Conservation (phyloP, 1,140 invertebrate species). For the Drosophila sturtevanti region DNA sequence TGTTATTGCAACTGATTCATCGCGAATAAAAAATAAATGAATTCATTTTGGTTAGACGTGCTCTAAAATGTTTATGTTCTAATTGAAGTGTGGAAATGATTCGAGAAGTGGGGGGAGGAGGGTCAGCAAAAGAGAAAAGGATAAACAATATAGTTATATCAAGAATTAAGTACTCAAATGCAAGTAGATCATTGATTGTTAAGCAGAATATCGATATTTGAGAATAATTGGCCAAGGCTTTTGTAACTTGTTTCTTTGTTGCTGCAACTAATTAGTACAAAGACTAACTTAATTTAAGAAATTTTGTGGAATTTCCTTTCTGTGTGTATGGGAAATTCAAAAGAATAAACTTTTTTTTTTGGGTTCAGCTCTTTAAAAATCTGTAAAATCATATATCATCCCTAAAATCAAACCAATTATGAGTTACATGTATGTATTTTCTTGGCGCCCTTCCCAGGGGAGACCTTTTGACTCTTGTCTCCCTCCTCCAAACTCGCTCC, state of each 20-base stretch:
- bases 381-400: constrained; percentile 15
- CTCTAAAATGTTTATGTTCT: constrained; percentile 9
- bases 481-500: background rate
- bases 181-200: background rate
- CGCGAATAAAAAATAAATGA: constrained; percentile 2
- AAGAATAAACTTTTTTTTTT: too few species aligned
- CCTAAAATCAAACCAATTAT: constrained; percentile 19
- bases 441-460: constrained; percentile 2
- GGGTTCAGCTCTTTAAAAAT: background rate
- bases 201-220: background rate
- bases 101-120: background rate
- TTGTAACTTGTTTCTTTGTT: too few species aligned
- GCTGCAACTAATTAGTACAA: too few species aligned
- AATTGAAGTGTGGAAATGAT: constrained; percentile 4
- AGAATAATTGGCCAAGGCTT: background rate
- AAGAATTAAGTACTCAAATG: background rate
- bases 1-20: constrained; percentile 13
- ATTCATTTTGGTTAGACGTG: constrained; percentile 10
- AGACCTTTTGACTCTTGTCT: constrained; percentile 8
- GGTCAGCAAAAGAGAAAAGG: background rate
- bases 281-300: too few species aligned
- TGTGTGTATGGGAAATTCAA: background rate
- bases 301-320: background rate
- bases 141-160: background rate
- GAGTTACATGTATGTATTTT: constrained; percentile 7